These are phyloP conservation scores for Cantharis lateralis DNA, from an alignment of 2,888 invertebrate genomes.

Conservation along the genomic window DNA sequence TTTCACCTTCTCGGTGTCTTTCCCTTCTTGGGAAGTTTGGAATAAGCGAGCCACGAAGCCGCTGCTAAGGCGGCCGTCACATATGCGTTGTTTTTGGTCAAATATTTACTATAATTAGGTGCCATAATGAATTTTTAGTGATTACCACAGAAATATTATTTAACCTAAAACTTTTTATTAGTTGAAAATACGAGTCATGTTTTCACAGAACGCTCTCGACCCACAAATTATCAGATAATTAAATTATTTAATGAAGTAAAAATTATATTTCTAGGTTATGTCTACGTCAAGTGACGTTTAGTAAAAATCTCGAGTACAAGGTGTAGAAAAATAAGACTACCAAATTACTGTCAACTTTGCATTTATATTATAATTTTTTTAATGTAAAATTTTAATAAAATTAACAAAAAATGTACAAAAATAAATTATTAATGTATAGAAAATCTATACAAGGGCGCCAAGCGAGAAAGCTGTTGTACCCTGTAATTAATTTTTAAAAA, in stretches of 20 bases:
- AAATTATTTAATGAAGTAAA: background rate
- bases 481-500: background rate
- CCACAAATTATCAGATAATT: background rate
- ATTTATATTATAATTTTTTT: background rate
- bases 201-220: background rate
- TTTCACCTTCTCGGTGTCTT: conserved; percentile 38
- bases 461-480: background rate
- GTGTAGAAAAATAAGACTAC: background rate
- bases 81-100: conserved; percentile 67
- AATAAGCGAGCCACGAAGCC: conserved; percentile 62
- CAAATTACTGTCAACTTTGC: background rate
- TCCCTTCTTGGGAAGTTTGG: conserved; percentile 53
- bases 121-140: conserved; percentile 62
- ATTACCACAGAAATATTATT: background rate
- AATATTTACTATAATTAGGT: conserved; percentile 75
- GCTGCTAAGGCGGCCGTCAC: conserved; percentile 69
- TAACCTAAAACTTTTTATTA: background rate
- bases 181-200: background rate
- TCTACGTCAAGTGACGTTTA: background rate
- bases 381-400: background rate
- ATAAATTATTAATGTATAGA: background rate
- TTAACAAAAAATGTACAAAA: background rate
- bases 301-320: background rate
- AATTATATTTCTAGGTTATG: background rate
- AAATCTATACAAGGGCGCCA: background rate